Conservation (phyloP, 2,888 invertebrate species). For the Acanthococcus lagerstroemiae region DNA sequence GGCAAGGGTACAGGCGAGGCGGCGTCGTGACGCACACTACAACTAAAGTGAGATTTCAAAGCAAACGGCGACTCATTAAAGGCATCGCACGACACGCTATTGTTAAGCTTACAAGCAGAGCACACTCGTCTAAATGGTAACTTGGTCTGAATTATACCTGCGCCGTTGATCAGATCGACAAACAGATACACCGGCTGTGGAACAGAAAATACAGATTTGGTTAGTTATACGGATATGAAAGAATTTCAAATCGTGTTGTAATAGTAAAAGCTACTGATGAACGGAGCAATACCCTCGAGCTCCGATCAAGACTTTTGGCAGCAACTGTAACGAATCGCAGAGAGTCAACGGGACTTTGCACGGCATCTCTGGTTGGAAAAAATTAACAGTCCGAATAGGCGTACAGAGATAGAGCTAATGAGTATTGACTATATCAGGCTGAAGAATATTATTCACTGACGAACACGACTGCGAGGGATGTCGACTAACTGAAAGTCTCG, state of each 20-base stretch:
- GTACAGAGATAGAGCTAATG: no score
- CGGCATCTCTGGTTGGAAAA: no score
- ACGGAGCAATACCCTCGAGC: no score
- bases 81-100: slow-evolving; percentile 22
- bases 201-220: slow-evolving; percentile 33
- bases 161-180: slow-evolving; percentile 56
- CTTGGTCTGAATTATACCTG: slow-evolving; percentile 55
- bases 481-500: no score
- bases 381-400: no score
- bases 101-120: slow-evolving; percentile 26
- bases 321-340: no score
- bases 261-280: no score
- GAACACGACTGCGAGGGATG: no score
- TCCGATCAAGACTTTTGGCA: no score
- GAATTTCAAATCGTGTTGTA: background rate
- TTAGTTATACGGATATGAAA: background rate
- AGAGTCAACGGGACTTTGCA: no score
- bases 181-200: slow-evolving; percentile 72
- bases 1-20: background rate
- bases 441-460: no score
- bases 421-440: no score
- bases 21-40: background rate
- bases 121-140: slow-evolving; percentile 25
- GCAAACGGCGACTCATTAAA: slow-evolving; percentile 17
- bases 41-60: slow-evolving; percentile 13